Evolutionary conservation across 2,888 invertebrate genomes (phyloP), one percentile per base, ranked within the genome.

Genomic region (Epsilonema sp.): DNA sequence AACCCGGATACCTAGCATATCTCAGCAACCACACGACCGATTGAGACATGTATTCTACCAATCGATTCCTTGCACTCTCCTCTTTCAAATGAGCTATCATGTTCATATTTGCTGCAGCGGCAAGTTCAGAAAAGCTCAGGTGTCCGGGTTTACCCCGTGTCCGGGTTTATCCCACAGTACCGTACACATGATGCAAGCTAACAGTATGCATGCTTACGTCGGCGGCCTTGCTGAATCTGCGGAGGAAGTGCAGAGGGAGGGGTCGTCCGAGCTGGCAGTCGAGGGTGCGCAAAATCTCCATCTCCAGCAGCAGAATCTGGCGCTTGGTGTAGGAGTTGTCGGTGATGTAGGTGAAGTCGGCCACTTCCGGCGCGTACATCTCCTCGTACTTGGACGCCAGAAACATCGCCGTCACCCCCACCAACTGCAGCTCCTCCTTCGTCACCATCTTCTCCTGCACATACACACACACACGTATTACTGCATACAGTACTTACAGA

Each of bases 331-430:
- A 92, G 0, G 85, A 78, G 62, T 82, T 77, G 67, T 87, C 89
- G 11, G 87, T 82, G 46, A 92, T 80, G 64, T 80, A 85, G 16
- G 83, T 80, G 69, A 89, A 89, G 68, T 94, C 92, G 4, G 69
- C 71, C 22, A 87, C 74, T 40, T 82, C 81, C 0, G 90, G 87
- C 1, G 81, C 75, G 60, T 79, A 85, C 60, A 87, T 79, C 71
- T 94, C 94, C 69, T 94, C 92, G 61, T 85, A 90, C 67, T 94
- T 94, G 60, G 80, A 77, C 0, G 92, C 89, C 46, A 90, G 76
- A 58, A 85, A 79, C 74, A 92, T 76, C 0, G 86, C 79, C 0
- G 86, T 78, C 1, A 84, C 79, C 2, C 89, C 90, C 13, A 89
- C 81, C 52, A 90, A 70, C 64, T 92, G 90, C 49, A 90, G 72